Percentiles rank a stretch among this genome's conserved stretches.
These are phyloP conservation scores for Picus viridis DNA, from an alignment of 2,797 vertebrate genomes.

Conservation along the genomic window DNA sequence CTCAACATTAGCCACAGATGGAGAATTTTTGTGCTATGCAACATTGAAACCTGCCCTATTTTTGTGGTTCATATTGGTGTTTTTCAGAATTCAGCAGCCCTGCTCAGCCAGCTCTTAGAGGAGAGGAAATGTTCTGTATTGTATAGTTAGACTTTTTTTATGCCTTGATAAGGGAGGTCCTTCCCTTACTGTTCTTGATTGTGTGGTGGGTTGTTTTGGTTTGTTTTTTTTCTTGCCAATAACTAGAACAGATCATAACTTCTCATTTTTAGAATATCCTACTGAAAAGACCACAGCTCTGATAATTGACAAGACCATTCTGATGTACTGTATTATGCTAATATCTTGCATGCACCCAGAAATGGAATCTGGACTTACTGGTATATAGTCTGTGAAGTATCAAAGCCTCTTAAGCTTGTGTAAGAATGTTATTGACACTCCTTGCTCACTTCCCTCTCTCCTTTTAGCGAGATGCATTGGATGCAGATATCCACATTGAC, in stretches of 20 bases:
- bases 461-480: conserved; percentile 86
- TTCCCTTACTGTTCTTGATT: neutral
- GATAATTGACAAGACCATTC: neutral
- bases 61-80: neutral
- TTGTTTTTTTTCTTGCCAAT: neutral
- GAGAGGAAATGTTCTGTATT: neutral
- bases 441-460: neutral
- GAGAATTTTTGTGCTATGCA: neutral
- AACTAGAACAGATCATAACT: neutral
- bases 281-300: neutral
- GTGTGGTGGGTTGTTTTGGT: too few species aligned
- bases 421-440: neutral
- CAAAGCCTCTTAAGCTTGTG: neutral
- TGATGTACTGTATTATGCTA: neutral
- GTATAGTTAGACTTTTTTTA: neutral
- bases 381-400: neutral
- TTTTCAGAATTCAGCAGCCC: neutral
- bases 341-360: neutral
- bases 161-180: neutral
- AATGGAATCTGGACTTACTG: neutral
- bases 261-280: neutral
- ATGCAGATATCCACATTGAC: conserved; percentile 82
- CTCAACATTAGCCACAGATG: neutral
- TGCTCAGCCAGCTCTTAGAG: neutral
- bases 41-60: neutral